Evolutionary conservation across 2,888 invertebrate species (phyloP).

Genomic region (Augochlorella aurata): DNA sequence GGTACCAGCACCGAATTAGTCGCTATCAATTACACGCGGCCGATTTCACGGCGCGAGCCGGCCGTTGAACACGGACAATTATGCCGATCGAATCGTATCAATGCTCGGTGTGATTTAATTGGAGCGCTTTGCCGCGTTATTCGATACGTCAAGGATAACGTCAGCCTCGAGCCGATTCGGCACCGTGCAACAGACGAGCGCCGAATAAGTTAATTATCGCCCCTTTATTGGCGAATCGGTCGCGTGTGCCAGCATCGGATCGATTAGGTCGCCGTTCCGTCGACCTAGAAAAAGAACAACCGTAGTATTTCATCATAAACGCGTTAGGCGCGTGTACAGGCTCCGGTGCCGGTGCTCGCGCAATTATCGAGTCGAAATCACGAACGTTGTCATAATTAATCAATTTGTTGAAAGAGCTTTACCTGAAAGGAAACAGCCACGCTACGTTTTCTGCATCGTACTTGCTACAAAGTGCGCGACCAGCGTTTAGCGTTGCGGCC

Average conservation of each 20-base stretch:
- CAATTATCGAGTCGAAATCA: neutral
- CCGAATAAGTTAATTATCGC: conserved; percentile 56
- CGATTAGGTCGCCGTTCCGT: neutral
- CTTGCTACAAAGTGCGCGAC: neutral
- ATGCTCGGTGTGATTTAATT: conserved; percentile 51
- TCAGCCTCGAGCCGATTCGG: conserved; percentile 45
- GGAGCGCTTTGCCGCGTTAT: conserved; percentile 37
- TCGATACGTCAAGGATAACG: conserved; percentile 60
- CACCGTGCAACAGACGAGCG: conserved; percentile 32
- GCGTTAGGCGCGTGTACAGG: neutral
- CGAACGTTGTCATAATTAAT: neutral
- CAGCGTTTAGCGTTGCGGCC: neutral
- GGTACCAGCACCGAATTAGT: conserved; percentile 5
- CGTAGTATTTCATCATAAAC: conserved; percentile 4
- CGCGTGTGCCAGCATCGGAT: conserved; percentile 23
- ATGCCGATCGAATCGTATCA: conserved; percentile 44
- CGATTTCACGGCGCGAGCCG: conserved; percentile 2
- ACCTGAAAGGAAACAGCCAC: neutral
- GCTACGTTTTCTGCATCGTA: neutral
- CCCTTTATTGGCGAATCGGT: conserved; percentile 35
- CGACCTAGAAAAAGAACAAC: neutral
- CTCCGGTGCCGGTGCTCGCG: neutral
- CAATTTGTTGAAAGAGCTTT: neutral
- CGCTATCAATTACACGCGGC: conserved; percentile 12
- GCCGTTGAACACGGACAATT: conserved; percentile 23